These are phyloP conservation scores for Amaurobius ferox DNA, from an alignment of 2,888 invertebrate genomes.

Conservation along the genomic window DNA sequence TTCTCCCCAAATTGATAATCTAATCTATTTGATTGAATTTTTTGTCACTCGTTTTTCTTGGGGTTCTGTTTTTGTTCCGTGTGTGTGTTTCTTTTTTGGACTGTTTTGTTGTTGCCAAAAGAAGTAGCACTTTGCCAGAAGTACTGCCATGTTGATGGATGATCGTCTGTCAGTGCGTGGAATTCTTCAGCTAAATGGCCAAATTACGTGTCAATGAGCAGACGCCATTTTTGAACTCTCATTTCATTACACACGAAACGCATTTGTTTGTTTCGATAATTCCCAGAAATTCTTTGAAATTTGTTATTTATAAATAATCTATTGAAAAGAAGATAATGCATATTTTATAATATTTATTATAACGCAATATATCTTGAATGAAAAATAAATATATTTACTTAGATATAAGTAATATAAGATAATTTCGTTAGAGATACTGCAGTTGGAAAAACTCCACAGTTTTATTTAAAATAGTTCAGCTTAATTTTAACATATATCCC, in stretches of 20 bases:
- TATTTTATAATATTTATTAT: no score
- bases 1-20: slow-evolving; percentile 64
- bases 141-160: slow-evolving; percentile 30
- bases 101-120: slow-evolving; percentile 44
- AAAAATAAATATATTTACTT: no score
- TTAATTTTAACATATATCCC: no score
- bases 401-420: no score
- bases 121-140: slow-evolving; percentile 40
- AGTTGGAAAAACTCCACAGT: no score
- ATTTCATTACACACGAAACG: neutral
- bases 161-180: slow-evolving; percentile 16
- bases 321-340: no score
- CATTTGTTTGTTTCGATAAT: no score
- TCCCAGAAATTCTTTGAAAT: no score
- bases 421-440: no score
- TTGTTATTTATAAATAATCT: no score
- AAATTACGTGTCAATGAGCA: neutral
- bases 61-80: neutral
- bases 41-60: slow-evolving; percentile 12
- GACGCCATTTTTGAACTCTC: slow-evolving; percentile 34
- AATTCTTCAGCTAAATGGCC: slow-evolving; percentile 1
- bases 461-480: no score
- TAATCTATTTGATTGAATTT: slow-evolving; percentile 70
- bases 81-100: neutral
- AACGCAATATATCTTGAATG: no score